Percentiles rank a stretch among this genome's conserved stretches.
These are phyloP conservation scores for Drosophila seguyi DNA, from an alignment of 1,140 invertebrate genomes.

Conservation along the genomic window DNA sequence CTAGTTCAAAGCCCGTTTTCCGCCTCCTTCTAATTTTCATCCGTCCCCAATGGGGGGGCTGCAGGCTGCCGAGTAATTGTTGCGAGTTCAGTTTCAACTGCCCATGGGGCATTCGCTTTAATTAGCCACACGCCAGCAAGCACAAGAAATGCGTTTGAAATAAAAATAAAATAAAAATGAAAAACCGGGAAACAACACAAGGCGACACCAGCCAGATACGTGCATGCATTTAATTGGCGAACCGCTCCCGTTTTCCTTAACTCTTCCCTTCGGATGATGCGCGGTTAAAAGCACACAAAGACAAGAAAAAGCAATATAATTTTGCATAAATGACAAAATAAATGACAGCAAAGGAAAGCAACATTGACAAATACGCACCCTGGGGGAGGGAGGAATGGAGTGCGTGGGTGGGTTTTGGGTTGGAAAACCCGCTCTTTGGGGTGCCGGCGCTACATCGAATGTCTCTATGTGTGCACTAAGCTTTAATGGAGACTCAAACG, in stretches of 20 bases:
- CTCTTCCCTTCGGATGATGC: slow-evolving; percentile 12
- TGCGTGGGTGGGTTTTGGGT: slow-evolving; percentile 10
- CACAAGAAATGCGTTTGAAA: slow-evolving; percentile 55
- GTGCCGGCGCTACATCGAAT: slow-evolving; percentile 38
- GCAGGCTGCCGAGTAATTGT: slow-evolving; percentile 58
- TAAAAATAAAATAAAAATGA: neutral
- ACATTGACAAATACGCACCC: slow-evolving; percentile 66
- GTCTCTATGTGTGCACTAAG: slow-evolving; percentile 45
- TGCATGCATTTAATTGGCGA: slow-evolving; percentile 73
- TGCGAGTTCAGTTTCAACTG: slow-evolving; percentile 53
- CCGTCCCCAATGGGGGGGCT: slow-evolving; percentile 17
- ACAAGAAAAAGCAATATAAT: slow-evolving; percentile 76
- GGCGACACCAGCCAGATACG: slow-evolving; percentile 26
- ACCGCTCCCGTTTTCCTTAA: slow-evolving; percentile 14
- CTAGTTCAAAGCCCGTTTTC: slow-evolving; percentile 61
- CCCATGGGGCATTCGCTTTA: slow-evolving; percentile 54
- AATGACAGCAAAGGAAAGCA: slow-evolving; percentile 79
- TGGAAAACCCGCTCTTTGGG: slow-evolving; percentile 41
- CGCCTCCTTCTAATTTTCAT: neutral
- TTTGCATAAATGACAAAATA: slow-evolving; percentile 83
- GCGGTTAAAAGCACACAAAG: slow-evolving; percentile 20
- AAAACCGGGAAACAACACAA: slow-evolving; percentile 21
- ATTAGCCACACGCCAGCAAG: slow-evolving; percentile 68
- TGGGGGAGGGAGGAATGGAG: slow-evolving; percentile 1
- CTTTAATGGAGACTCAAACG: slow-evolving; percentile 44